Percentiles rank a stretch among this genome's conserved stretches.
Evolutionary conservation across 2,888 invertebrate species (phyloP).

Genomic region (Xestoiulus laeticollis): DNA sequence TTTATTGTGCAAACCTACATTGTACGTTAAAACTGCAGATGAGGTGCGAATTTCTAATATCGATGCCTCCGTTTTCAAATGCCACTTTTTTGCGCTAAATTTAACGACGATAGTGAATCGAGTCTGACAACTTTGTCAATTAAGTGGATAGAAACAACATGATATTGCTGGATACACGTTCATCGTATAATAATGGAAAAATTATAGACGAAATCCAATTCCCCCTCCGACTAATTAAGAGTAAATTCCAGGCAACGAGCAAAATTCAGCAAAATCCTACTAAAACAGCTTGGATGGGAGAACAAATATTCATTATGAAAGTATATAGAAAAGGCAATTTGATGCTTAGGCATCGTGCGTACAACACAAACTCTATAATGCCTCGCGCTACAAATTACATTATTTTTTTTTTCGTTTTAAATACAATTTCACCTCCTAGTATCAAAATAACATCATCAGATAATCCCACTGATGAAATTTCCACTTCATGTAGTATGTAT

Average conservation of each 20-base stretch:
- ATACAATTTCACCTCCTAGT: background rate
- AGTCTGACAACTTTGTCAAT: background rate
- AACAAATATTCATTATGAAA: background rate
- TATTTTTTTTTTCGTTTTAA: conserved; percentile 16
- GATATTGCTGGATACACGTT: conserved; percentile 18
- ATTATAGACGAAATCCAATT: conserved; percentile 26
- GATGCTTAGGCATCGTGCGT: background rate
- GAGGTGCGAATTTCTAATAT: background rate
- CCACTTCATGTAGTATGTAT: background rate
- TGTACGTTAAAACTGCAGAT: background rate
- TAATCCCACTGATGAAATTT: background rate
- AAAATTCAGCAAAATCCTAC: background rate
- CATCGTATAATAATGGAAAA: conserved; percentile 17
- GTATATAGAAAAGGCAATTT: background rate
- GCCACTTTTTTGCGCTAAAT: background rate
- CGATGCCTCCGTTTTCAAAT: background rate
- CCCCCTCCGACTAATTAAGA: conserved; percentile 26
- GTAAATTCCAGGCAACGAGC: conserved; percentile 8
- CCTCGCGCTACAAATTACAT: background rate
- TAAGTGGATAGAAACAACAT: conserved; percentile 12
- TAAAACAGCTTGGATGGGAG: background rate
- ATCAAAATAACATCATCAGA: background rate
- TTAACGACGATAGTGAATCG: conserved; percentile 1
- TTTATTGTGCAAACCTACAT: background rate
- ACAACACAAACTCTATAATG: background rate